Evolutionary conservation across 2,113 vertebrate species (phyloP).

Genomic region (Ochotona curzoniae): DNA sequence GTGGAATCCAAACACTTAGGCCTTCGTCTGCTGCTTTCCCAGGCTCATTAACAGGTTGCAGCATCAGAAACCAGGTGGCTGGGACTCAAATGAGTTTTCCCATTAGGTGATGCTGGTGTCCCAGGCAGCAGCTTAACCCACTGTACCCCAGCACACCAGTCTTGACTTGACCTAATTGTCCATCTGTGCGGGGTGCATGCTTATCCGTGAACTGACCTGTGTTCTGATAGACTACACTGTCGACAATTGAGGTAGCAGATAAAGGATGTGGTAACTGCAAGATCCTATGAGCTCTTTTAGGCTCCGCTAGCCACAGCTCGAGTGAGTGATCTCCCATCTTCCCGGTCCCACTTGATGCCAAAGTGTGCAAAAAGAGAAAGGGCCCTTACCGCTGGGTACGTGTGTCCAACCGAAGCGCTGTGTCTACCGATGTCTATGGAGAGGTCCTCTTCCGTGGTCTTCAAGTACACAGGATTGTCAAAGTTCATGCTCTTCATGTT

Average conservation of each 20-base stretch:
- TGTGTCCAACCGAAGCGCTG: constrained; percentile 94
- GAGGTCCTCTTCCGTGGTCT: constrained; percentile 98
- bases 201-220: neutral
- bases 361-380: neutral
- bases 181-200: neutral
- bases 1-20: too few species aligned
- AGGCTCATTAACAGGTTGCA: too few species aligned
- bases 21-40: too few species aligned
- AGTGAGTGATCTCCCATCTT: neutral
- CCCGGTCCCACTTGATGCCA: neutral
- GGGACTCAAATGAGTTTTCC: too few species aligned
- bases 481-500: constrained; percentile 99
- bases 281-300: neutral
- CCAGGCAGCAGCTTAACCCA: too few species aligned
- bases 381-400: constrained; percentile 96
- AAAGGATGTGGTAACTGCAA: neutral
- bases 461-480: constrained; percentile 98
- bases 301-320: neutral
- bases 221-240: neutral
- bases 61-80: too few species aligned
- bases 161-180: neutral
- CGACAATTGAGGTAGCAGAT: neutral
- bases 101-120: too few species aligned
- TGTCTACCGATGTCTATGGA: constrained; percentile 96
- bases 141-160: too few species aligned